A percentile compares a stretch with the other conserved stretches of the same genome.
phyloP scores from a whole-genome alignment of 2,113 vertebrate species.

The Cochlearius cochlearius region DNA sequence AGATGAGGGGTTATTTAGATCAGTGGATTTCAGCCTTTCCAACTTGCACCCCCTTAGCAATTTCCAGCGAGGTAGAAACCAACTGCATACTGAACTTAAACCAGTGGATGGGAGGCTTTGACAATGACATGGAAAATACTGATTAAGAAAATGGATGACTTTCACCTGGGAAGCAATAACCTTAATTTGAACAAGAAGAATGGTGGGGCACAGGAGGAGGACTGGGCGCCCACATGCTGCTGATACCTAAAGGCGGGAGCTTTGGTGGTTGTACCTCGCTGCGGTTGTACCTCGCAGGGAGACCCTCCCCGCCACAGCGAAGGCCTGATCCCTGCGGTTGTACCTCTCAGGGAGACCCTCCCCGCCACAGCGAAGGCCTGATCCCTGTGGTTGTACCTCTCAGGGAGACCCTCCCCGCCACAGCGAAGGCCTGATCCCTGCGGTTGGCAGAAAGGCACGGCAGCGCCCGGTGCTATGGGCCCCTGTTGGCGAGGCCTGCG shows the following conservation, averaged over 20 bases:
- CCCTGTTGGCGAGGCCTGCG: neutral
- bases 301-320: rapidly evolving
- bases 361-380: rapidly evolving
- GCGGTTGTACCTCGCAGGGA: no score
- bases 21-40: neutral
- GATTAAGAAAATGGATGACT: neutral
- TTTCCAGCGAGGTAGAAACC: neutral
- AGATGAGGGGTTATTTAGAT: neutral
- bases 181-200: neutral
- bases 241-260: no score
- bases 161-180: neutral
- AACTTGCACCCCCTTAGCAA: neutral
- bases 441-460: rapidly evolving
- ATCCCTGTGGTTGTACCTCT: neutral
- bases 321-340: rapidly evolving
- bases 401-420: neutral
- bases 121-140: neutral
- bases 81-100: neutral
- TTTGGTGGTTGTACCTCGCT: neutral
- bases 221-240: neutral
- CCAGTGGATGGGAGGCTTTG: neutral
- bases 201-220: neutral
- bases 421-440: no score
- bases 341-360: neutral
- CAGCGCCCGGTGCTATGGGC: neutral